A percentile compares a stretch with the other conserved stretches of the same genome.
Conservation (phyloP, 2,113 vertebrate genomes). For the Gobius niger region DNA sequence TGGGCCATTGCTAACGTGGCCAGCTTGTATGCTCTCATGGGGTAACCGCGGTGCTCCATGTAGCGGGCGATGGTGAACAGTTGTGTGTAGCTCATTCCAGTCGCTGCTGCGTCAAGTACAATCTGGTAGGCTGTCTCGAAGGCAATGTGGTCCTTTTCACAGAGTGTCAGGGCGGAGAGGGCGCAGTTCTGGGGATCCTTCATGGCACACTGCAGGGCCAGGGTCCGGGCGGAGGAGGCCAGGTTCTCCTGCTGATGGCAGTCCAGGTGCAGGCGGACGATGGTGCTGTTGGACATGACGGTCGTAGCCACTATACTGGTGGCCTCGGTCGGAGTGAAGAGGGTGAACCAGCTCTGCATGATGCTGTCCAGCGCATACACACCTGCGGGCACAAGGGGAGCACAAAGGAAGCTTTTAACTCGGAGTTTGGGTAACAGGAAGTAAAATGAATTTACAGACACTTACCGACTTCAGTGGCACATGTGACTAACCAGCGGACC, state of each 20-base stretch:
- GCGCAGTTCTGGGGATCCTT: slow-evolving; percentile 99
- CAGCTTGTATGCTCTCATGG: slow-evolving; percentile 95
- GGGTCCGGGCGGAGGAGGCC: slow-evolving; percentile 91
- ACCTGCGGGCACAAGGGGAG: slow-evolving; percentile 64
- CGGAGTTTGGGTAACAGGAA: no score
- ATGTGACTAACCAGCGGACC: slow-evolving; percentile 99
- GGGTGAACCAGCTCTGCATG: slow-evolving; percentile 98
- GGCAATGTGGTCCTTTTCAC: slow-evolving; percentile 98
- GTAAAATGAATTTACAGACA: slow-evolving; percentile 18
- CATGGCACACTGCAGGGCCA: slow-evolving; percentile 97
- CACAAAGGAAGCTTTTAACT: no score
- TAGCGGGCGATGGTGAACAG: slow-evolving; percentile 99
- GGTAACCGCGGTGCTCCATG: slow-evolving; percentile 98
- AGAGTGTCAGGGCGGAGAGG: slow-evolving; percentile 93
- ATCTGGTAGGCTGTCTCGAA: slow-evolving; percentile 99
- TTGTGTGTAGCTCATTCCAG: slow-evolving; percentile 96
- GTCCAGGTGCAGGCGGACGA: slow-evolving; percentile 94
- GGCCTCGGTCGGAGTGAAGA: slow-evolving; percentile 97
- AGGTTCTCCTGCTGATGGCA: slow-evolving; percentile 96
- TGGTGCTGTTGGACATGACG: slow-evolving; percentile 96
- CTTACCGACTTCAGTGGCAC: slow-evolving; percentile 98
- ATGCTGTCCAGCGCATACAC: slow-evolving; percentile 96
- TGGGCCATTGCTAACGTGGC: slow-evolving; percentile 96
- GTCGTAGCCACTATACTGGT: slow-evolving; percentile 97
- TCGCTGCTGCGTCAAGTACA: slow-evolving; percentile 92